Conservation (phyloP, 2,113 vertebrate genomes). For the Percopsis transmontana region DNA sequence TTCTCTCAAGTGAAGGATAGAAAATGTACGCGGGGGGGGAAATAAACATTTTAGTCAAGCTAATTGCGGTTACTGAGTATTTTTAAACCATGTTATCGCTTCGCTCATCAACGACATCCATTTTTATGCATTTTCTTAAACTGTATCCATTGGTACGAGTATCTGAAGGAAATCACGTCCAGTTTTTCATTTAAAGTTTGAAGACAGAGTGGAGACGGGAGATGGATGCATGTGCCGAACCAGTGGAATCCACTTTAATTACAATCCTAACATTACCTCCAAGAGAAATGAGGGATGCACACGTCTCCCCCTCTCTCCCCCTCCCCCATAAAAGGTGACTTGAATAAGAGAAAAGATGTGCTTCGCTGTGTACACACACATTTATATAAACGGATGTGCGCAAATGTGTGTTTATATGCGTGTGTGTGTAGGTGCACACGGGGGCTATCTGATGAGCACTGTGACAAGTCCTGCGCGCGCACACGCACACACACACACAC, state of each 20-base stretch:
- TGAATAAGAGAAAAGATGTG: too few species aligned
- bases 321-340: too few species aligned
- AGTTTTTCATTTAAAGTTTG: conserved; percentile 69
- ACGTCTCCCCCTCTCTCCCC: neutral
- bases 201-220: conserved; percentile 55
- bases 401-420: neutral
- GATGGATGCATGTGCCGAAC: conserved; percentile 69
- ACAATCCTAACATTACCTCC: conserved; percentile 64
- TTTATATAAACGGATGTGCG: conserved; percentile 2
- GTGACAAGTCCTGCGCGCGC: conserved; percentile 42
- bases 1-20: too few species aligned
- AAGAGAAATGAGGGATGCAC: conserved; percentile 39
- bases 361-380: too few species aligned
- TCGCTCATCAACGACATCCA: conserved; percentile 44
- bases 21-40: too few species aligned
- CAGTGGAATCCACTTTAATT: conserved; percentile 71
- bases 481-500: conserved; percentile 55
- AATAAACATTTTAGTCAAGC: too few species aligned
- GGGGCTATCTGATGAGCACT: conserved; percentile 30
- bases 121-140: conserved; percentile 17
- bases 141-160: conserved; percentile 64
- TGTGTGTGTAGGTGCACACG: neutral
- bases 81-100: too few species aligned
- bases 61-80: too few species aligned
- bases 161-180: conserved; percentile 52